Evolutionary conservation across 2,797 vertebrate genomes (phyloP), one percentile per base, ranked within the genome.

Genomic region (Odontamblyopus rebecca): DNA sequence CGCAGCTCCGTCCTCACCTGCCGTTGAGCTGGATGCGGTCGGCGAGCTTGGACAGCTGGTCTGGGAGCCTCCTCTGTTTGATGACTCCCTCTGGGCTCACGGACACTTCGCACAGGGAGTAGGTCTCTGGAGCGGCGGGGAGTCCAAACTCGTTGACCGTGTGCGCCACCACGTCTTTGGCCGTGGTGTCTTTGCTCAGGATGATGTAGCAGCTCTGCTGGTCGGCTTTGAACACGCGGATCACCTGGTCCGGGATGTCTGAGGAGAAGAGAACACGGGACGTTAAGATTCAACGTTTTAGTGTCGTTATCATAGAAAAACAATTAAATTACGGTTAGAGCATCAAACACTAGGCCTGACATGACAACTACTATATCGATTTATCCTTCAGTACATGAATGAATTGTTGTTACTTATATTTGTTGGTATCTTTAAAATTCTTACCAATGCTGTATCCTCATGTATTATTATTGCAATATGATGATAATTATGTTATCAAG

Each of bases 191-290:
- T 85, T 97, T 98, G 89, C 97, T 97, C 91, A 99, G 98, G 89
- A 99, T 97, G 84, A 99, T 96, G 91, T 98, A 98, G 88, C 97
- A 98, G 76, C 97, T 98, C 89, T 98, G 97, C 82, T 99, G 97
- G 89, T 98, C 97, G 0, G 96, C 96, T 88, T 96, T 98, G 89
- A 98, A 99, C 80, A 99, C 96, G 62, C 97, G 90, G 60, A 99
- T 98, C 76, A 98, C 97, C 90, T 98, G 97, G 88, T 98, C 97
- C 0, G 96, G 97, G 86, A 97, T 95, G 89, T 99, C 97, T 99
- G 78, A 1, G 44, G 16, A 18, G 12, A 15, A 30, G 5, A 30
- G 48, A 16, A 51, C 0, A 44, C 23, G 3, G 15, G 2, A 29
- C 9, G 78, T 23, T 4, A 68, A 6, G 35, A 38, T 9, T 38